Conservation (phyloP, 2,797 vertebrate genomes). For the Brachymystax lenok region DNA sequence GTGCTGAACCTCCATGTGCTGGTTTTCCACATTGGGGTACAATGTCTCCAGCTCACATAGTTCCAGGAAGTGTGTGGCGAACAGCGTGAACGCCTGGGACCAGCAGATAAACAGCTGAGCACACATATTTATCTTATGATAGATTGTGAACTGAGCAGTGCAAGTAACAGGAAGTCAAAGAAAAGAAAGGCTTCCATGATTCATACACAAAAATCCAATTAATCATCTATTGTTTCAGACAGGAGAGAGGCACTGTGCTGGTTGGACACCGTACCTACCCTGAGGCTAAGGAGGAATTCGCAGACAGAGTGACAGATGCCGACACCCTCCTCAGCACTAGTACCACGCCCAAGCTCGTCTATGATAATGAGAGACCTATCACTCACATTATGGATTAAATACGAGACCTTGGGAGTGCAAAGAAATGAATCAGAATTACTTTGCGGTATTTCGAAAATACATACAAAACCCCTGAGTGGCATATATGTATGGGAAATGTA, state of each 20-base stretch:
- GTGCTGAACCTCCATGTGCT: slow-evolving; percentile 94
- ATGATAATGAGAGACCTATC: slow-evolving; percentile 88
- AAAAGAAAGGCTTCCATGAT: not conserved
- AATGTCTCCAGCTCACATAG: slow-evolving; percentile 88
- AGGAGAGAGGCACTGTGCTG: slow-evolving; percentile 19
- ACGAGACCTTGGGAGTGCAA: slow-evolving; percentile 80
- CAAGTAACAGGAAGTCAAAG: not conserved
- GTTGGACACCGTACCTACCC: slow-evolving; percentile 75
- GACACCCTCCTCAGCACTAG: slow-evolving; percentile 94
- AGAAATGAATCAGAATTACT: slow-evolving; percentile 1
- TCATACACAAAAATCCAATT: slow-evolving; percentile 16
- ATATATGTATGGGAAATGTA: slow-evolving; percentile 48
- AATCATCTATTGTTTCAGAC: slow-evolving; percentile 25
- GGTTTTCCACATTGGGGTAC: slow-evolving; percentile 94
- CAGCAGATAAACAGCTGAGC: slow-evolving; percentile 16
- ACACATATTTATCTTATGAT: slow-evolving; percentile 10
- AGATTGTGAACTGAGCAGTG: not conserved
- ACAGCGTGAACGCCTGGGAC: slow-evolving; percentile 90
- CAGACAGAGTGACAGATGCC: slow-evolving; percentile 91
- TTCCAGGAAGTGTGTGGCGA: slow-evolving; percentile 95
- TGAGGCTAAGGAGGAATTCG: slow-evolving; percentile 89
- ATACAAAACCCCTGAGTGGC: not conserved
- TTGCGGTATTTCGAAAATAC: not conserved
- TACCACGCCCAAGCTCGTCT: slow-evolving; percentile 95
- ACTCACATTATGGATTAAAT: slow-evolving; percentile 94